phyloP scores from a whole-genome alignment of 2,113 vertebrate genomes.

The Nipponia nippon region DNA sequence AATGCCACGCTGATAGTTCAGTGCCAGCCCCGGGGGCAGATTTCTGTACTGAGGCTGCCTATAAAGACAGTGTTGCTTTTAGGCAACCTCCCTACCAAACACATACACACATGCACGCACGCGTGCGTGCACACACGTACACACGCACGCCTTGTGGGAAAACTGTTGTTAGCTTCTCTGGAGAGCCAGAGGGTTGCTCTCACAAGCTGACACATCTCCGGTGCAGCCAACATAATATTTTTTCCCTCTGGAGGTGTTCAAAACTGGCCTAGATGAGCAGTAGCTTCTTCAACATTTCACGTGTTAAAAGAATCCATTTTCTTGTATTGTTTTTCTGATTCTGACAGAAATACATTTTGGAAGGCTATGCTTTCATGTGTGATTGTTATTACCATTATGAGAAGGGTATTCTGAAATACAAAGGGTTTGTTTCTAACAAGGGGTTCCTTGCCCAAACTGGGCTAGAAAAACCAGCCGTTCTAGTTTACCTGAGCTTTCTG shows the following conservation, averaged over 20 bases:
- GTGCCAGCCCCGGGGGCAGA: neutral
- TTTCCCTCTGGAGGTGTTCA: neutral
- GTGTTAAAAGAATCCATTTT: neutral
- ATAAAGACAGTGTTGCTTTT: neutral
- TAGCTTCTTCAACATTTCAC: neutral
- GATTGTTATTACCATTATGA: neutral
- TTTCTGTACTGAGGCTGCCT: neutral
- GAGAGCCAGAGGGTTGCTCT: neutral
- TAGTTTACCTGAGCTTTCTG: neutral
- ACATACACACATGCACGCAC: fast-evolving
- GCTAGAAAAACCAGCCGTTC: neutral
- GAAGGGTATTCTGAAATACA: neutral
- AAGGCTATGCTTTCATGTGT: neutral
- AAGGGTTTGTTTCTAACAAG: neutral
- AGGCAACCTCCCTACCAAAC: neutral
- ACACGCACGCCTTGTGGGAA: neutral
- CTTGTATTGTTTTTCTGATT: neutral
- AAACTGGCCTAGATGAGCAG: neutral
- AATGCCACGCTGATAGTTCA: neutral
- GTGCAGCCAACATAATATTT: neutral
- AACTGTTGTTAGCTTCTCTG: neutral
- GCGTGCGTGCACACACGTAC: fast-evolving
- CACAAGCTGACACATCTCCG: fast-evolving
- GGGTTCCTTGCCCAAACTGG: neutral
- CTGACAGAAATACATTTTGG: neutral